These are phyloP conservation scores for Hipposideros armiger DNA, from an alignment of 2,113 vertebrate genomes.

Conservation along the genomic window DNA sequence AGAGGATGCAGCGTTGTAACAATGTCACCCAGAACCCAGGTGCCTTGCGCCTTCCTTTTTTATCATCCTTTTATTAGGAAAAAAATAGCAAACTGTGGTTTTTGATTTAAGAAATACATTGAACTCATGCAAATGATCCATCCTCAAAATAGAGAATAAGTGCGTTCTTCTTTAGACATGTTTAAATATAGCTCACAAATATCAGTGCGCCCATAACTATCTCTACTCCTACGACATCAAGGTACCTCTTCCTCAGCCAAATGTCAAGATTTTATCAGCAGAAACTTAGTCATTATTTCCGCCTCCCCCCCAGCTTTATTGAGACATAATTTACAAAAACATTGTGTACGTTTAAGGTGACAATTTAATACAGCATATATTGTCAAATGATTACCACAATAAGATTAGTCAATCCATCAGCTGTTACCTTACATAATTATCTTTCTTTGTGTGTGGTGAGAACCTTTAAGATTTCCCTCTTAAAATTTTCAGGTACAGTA, in stretches of 20 bases:
- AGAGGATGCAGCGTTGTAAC: neutral
- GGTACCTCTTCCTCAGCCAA: neutral
- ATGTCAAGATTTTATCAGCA: neutral
- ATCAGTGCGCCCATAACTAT: neutral
- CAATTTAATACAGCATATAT: neutral
- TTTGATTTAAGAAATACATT: conserved; percentile 27
- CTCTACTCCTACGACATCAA: neutral
- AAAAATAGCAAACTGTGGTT: neutral
- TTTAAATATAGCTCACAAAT: neutral
- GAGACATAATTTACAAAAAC: neutral
- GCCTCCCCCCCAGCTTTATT: neutral
- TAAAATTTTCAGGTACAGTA: neutral
- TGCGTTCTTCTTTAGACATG: neutral
- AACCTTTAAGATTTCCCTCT: neutral
- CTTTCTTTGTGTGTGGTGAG: neutral
- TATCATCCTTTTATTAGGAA: neutral
- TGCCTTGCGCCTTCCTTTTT: neutral
- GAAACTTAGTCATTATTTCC: neutral
- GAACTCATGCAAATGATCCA: neutral
- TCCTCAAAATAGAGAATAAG: neutral
- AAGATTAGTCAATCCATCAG: neutral
- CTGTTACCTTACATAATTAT: neutral
- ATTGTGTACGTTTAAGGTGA: neutral
- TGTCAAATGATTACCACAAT: neutral
- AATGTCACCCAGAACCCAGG: neutral